Evolutionary conservation across 1,140 invertebrate species (phyloP), one percentile per base, ranked within the genome.

Genomic region (Drosophila varians): DNA sequence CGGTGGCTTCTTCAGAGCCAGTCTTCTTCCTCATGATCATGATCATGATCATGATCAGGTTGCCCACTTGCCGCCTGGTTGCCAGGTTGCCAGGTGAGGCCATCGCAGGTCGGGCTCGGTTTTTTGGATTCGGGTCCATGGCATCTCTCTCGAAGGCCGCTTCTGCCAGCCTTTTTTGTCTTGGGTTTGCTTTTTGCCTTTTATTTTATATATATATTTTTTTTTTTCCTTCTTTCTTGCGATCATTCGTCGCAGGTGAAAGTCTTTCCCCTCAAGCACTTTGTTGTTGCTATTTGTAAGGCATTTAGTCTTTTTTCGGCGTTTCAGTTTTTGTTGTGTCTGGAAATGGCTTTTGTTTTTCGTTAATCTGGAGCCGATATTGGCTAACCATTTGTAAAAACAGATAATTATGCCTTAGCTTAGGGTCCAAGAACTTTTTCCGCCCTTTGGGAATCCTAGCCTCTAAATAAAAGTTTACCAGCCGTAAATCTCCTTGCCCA

Each of bases 221-320:
- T 45, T 66, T 68, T 23, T 66, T 66, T 45, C 21, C 52, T 60
- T 73, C 61, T 77, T 64, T 77, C 62, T 55, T 45, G 38, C 31
- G 48, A 77, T 69, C 57, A 48, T 60, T 79, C 73, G 79, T 77
- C 61, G 62, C 73, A 60, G 84, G 84, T 89, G 84, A 89, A 89
- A 89, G 84, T 89, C 84, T 89, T 89, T 89, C 84, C 84, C 76
- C 84, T 65, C 65, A 49, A 89, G 79, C 76, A 73, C 58, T 65
- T 79, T 80, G 62, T 77, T 80, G 77, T 87, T 86, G 80, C 25
- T 79, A 79, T 84, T 76, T 86, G 80, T 86, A 76, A 74, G 76
- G 79, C 57, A 76, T 84, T 86, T 86, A 84, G 82, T 87, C 58
- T 82, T 74, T 62, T 83, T 79, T 69, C 62, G 57, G 73, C 57